These are phyloP conservation scores for Ctenopoma kingsleyae DNA, from an alignment of 2,797 vertebrate species.

Conservation along the genomic window DNA sequence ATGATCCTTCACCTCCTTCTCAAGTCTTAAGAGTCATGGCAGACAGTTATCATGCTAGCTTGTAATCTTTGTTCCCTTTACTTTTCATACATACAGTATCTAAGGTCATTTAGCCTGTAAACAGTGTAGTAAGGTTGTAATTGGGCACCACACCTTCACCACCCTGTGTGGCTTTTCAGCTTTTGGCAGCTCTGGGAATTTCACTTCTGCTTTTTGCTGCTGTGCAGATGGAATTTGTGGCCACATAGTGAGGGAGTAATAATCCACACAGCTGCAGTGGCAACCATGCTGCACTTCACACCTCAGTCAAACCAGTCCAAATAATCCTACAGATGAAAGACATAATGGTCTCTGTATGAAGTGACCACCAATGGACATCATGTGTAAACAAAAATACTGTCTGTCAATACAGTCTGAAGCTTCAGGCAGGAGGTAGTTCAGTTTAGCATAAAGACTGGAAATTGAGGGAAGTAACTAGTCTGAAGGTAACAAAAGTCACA, in stretches of 20 bases:
- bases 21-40: slow-evolving; percentile 28
- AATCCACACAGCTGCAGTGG: slow-evolving; percentile 33
- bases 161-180: slow-evolving; percentile 42
- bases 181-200: slow-evolving; percentile 14
- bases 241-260: slow-evolving; percentile 16
- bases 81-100: slow-evolving; percentile 38
- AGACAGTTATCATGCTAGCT: slow-evolving; percentile 26
- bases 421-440: slow-evolving; percentile 5
- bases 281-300: slow-evolving; percentile 50
- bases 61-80: slow-evolving; percentile 45
- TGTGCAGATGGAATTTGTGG: slow-evolving; percentile 43
- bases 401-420: neutral
- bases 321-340: slow-evolving; percentile 8
- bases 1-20: slow-evolving; percentile 57
- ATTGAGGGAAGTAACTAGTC: neutral
- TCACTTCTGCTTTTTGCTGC: slow-evolving; percentile 34
- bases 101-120: slow-evolving; percentile 40
- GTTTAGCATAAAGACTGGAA: slow-evolving; percentile 11
- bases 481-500: neutral
- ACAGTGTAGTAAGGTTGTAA: slow-evolving; percentile 48
- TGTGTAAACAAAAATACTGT: slow-evolving; percentile 1
- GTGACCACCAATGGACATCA: slow-evolving; percentile 5
- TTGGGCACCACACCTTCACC: slow-evolving; percentile 51
- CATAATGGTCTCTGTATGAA: slow-evolving; percentile 6
- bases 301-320: slow-evolving; percentile 36